Conservation (phyloP, 2,888 invertebrate genomes). For the Julus scanicus region DNA sequence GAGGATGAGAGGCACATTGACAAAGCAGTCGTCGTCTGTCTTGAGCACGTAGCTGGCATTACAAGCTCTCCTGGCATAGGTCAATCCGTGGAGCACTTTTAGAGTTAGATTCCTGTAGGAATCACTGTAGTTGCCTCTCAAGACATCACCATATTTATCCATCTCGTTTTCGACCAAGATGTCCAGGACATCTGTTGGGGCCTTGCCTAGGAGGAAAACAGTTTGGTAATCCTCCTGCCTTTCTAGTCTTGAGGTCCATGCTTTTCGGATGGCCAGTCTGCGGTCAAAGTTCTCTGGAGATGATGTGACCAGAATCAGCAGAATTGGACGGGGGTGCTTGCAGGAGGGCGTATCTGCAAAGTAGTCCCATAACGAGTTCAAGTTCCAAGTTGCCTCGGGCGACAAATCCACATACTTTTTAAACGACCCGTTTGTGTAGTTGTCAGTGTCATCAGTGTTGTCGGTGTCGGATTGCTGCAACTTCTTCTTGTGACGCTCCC, state of each 20-base stretch:
- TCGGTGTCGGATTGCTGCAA: no score
- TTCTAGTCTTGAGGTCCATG: background rate
- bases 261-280: constrained; percentile 50
- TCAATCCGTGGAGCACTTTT: constrained; percentile 57
- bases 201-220: constrained; percentile 51
- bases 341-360: constrained; percentile 44
- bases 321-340: background rate
- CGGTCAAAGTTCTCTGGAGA: constrained; percentile 32
- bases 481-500: no score
- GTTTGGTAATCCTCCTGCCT: background rate
- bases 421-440: no score
- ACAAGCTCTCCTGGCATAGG: constrained; percentile 57
- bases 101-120: constrained; percentile 52
- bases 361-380: background rate
- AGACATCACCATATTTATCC: constrained; percentile 38
- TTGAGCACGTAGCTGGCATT: constrained; percentile 57
- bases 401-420: background rate
- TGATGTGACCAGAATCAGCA: constrained; percentile 51
- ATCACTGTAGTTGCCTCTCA: constrained; percentile 48
- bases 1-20: constrained; percentile 58
- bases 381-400: background rate
- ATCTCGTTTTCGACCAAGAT: constrained; percentile 46
- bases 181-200: constrained; percentile 9
- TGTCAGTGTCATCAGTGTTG: no score
- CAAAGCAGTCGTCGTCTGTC: constrained; percentile 60